These are phyloP conservation scores for Sorex maritimensis DNA, from an alignment of 2,797 vertebrate genomes.

Conservation along the genomic window DNA sequence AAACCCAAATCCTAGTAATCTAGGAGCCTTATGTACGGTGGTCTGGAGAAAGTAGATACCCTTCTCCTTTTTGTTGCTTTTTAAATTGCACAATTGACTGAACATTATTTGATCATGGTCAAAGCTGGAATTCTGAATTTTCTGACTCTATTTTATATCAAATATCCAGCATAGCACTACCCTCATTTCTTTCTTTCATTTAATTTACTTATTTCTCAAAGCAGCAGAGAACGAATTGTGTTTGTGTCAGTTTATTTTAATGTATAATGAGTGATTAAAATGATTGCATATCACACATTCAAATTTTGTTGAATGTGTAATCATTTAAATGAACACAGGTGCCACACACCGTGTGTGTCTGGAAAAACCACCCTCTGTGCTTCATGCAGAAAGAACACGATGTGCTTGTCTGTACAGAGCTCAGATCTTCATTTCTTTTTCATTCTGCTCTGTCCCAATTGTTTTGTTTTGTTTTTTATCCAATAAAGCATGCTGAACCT, in stretches of 20 bases:
- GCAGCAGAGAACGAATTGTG: slow-evolving; percentile 57
- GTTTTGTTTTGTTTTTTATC: slow-evolving; percentile 19
- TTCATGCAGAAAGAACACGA: slow-evolving; percentile 15
- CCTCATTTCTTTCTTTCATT: slow-evolving; percentile 44
- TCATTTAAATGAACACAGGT: slow-evolving; percentile 82
- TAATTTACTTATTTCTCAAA: slow-evolving; percentile 75
- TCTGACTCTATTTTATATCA: background rate
- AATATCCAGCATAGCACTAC: background rate
- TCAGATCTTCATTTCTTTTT: slow-evolving; percentile 76
- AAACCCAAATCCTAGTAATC: background rate
- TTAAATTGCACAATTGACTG: background rate
- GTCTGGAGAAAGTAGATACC: background rate
- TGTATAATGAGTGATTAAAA: slow-evolving; percentile 75
- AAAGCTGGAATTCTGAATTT: slow-evolving; percentile 43
- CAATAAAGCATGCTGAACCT: slow-evolving; percentile 50
- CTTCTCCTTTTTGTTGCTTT: background rate
- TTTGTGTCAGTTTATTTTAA: slow-evolving; percentile 81
- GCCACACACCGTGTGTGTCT: background rate
- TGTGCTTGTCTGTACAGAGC: slow-evolving; percentile 22
- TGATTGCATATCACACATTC: slow-evolving; percentile 77
- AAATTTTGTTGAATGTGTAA: slow-evolving; percentile 73
- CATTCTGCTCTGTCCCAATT: slow-evolving; percentile 64
- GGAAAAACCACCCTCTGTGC: slow-evolving; percentile 63
- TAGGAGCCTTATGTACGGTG: too few relatives aligned
- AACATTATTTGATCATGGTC: background rate